Evolutionary conservation across 53 echinoderm and acorn worm genomes (phyloP).

Genomic region (Patiria pectinifera): DNA sequence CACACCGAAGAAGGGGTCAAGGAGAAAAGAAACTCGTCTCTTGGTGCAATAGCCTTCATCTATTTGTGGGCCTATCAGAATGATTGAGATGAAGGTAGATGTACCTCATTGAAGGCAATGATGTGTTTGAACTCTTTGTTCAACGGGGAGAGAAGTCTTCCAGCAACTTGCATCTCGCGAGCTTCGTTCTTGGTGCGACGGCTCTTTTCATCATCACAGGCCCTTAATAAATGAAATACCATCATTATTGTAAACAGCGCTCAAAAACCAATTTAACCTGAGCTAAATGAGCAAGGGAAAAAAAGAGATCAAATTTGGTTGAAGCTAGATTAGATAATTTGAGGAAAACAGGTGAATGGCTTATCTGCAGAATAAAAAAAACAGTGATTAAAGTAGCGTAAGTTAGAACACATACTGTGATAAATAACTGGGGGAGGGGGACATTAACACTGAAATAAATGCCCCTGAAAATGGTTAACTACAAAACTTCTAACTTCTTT

Average conservation of each 20-base stretch:
- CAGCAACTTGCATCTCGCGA: slow-evolving; percentile 64
- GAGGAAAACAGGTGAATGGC: too few relatives aligned
- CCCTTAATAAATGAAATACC: slow-evolving; percentile 50
- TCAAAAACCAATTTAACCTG: too few relatives aligned
- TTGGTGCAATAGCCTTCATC: neutral
- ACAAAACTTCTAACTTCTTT: too few relatives aligned
- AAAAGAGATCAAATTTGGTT: neutral
- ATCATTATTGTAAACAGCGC: neutral
- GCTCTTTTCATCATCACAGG: slow-evolving; percentile 75
- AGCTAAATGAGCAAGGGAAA: neutral
- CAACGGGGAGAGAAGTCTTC: slow-evolving; percentile 63
- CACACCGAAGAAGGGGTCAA: neutral
- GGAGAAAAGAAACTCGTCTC: neutral
- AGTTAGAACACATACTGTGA: too few relatives aligned
- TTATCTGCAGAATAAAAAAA: too few relatives aligned
- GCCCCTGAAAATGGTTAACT: too few relatives aligned
- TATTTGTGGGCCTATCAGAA: neutral
- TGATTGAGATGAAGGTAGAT: neutral
- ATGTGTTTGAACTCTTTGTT: slow-evolving; percentile 76
- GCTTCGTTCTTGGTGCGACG: slow-evolving; percentile 70
- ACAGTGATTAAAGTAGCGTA: too few relatives aligned
- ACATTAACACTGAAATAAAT: too few relatives aligned
- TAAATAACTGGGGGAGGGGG: too few relatives aligned
- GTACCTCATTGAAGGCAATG: slow-evolving; percentile 73
- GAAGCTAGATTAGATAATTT: too few relatives aligned